A percentile compares a stretch with the other conserved stretches of the same genome.
Evolutionary conservation across 1,140 invertebrate genomes (phyloP).

Genomic region (Megalonaias nervosa): DNA sequence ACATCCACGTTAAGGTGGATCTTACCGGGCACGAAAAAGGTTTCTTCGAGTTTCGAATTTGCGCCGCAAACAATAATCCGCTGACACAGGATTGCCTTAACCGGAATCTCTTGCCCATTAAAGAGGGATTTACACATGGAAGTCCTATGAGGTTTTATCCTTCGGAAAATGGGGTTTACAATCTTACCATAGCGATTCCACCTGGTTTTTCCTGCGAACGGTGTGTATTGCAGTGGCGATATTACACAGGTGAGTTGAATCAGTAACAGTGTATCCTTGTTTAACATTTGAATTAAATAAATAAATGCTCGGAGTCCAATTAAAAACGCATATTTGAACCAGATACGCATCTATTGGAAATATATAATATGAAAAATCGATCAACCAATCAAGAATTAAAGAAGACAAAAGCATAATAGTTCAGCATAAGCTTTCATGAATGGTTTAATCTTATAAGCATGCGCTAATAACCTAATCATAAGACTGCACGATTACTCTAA

Average conservation of each 20-base stretch:
- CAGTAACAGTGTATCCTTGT: no score
- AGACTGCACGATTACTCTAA: no score
- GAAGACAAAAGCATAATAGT: no score
- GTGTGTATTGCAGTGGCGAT: constrained; percentile 59
- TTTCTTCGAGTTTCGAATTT: constrained; percentile 41
- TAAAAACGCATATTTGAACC: no score
- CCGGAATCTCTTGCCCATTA: constrained; percentile 66
- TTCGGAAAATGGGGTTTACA: constrained; percentile 25
- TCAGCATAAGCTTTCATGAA: no score
- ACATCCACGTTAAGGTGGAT: constrained; percentile 31
- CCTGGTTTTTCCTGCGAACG: constrained; percentile 43
- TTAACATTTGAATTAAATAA: no score
- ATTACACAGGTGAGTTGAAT: constrained; percentile 43
- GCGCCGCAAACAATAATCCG: constrained; percentile 59
- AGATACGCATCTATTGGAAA: no score
- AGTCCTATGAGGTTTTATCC: constrained; percentile 27
- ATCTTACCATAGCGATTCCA: constrained; percentile 34
- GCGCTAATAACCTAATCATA: no score
- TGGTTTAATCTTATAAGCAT: no score
- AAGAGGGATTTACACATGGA: constrained; percentile 63
- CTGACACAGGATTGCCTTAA: constrained; percentile 42
- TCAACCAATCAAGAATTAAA: no score
- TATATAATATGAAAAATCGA: no score
- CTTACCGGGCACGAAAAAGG: constrained; percentile 29
- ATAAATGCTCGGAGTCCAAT: no score